A percentile compares a stretch with the other conserved stretches of the same genome.
Evolutionary conservation across 2,797 vertebrate species (phyloP).

Genomic region (Coendou prehensilis): DNA sequence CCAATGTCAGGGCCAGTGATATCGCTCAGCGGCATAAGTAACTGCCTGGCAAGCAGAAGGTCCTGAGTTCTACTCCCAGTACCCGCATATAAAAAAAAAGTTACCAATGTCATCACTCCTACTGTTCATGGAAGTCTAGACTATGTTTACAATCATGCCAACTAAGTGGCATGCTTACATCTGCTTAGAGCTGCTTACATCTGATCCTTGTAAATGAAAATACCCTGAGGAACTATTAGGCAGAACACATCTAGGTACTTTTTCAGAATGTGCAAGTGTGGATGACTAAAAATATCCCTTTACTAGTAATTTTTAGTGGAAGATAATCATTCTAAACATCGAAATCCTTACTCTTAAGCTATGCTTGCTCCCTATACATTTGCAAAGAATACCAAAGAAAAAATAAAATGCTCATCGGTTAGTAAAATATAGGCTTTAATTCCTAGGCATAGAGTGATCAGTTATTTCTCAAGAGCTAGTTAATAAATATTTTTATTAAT

Average conservation of each 20-base stretch:
- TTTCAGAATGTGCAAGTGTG: not conserved
- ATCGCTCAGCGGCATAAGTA: no score
- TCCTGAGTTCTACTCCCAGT: no score
- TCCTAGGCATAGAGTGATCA: not conserved
- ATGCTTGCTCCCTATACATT: not conserved
- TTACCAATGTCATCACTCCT: not conserved
- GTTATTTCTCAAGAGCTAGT: not conserved
- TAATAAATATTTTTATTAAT: constrained; percentile 4
- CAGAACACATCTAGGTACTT: not conserved
- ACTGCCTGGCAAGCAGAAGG: no score
- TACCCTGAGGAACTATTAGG: not conserved
- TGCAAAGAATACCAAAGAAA: not conserved
- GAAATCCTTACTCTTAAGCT: constrained; percentile 32
- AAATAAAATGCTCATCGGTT: not conserved
- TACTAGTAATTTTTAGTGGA: constrained; percentile 1
- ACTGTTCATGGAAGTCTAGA: not conserved
- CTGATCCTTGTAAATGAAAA: not conserved
- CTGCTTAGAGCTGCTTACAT: not conserved
- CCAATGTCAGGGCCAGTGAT: not conserved
- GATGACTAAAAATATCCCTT: not conserved
- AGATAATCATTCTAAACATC: not conserved
- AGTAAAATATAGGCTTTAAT: not conserved
- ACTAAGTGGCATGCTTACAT: no score
- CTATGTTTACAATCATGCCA: not conserved
- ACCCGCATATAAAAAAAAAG: no score